Base-by-base conservation (phyloP, 2,888 invertebrate species). In the Tipula confusa region DNA sequence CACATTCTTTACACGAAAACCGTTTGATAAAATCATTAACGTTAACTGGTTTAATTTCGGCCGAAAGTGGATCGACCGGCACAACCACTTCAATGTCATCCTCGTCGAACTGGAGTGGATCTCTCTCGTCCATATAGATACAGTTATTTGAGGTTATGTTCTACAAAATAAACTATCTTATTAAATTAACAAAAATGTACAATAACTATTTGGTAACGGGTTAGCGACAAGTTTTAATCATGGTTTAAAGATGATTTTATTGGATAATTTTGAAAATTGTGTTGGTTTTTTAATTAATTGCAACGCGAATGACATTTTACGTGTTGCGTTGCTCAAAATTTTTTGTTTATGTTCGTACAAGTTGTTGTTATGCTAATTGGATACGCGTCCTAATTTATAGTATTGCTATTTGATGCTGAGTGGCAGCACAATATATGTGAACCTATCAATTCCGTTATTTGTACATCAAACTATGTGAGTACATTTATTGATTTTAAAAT, bases 31-130 rank as follows among this genome's bases (percentile, higher is more conserved):
- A 31, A 33, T 82, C 82, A 29, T 24, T 82, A 15, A 82, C 82
- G 11, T 29, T 7, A 4, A 82, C 29, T 18, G n/a, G 11, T 31
- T 31, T 33, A 82, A 31, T 82, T 82, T 82, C 64, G 64, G 24
- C 24, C 24, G 11, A 64, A 24, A 83, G 29, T 9, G 83, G 83
- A 83, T 83, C 83, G 29, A 29, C 29, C 13, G 83, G 83, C n/a
- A 83, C 29, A 1, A 83, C 29, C 15, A 83, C 29, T 43, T 29
- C 28, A n/a, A 83, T 29, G n/a, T 83, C 82, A 28, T 82, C 83
- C 15, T 83, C 83, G 13, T 43, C 82, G 6, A 48, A 24, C 48
- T 82, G 38, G 28, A 38, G 36, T 13, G 31, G 82, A 11, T 82
- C 33, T 2, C n/a, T 29, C 43, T 64, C 24, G 64, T 64, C 24